Evolutionary conservation across 1,140 invertebrate genomes (phyloP), one percentile per base, ranked within the genome.

Genomic region (Myzus persicae): DNA sequence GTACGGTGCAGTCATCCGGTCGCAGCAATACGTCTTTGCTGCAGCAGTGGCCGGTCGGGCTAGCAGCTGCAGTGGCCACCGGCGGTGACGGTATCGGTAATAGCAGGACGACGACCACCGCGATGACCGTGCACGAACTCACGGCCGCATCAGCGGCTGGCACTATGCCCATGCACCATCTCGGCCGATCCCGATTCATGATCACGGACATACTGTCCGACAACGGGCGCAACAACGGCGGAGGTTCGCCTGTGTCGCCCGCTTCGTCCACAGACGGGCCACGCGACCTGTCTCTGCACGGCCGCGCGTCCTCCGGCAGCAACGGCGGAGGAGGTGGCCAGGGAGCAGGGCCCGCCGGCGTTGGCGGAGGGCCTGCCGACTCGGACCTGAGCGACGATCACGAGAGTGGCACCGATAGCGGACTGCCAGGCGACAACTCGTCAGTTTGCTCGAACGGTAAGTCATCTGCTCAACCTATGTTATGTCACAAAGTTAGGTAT

Each of bases 401-500:
- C 94, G 94, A 95, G 91, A 94, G 94, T 90, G 94, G 94, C 59
- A 95, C 95, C 0, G 95, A 95, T 91, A 94, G 94, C 88, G 94
- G 94, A 51, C 93, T 95, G 36, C 95, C 94, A 20, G 95, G 94
- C 0, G 95, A 95, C 91, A 94, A 94, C 24, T 94, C 94, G 18
- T 94, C 94, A n/a, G 94, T 95, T 67, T 95, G 95, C 92, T 95
- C 95, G 9, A 95, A 95, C 93, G 94, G 95, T 95, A 85, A 94
- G 94, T 94, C 46, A 7, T 26, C 46, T 18, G 14, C 1, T 46
- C 46, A 2, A 46, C n/a, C n/a, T 46, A 46, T 48, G 18, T 48
- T 48, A 48, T 48, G 8, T 44, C 42, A 44, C 42, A 44, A n/a
- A n/a, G n/a, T n/a, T n/a, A n/a, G n/a, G n/a, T n/a, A n/a, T n/a